Evolutionary conservation across 2,888 invertebrate genomes (phyloP), one percentile per base, ranked within the genome.

Genomic region (Calameuta idolon): DNA sequence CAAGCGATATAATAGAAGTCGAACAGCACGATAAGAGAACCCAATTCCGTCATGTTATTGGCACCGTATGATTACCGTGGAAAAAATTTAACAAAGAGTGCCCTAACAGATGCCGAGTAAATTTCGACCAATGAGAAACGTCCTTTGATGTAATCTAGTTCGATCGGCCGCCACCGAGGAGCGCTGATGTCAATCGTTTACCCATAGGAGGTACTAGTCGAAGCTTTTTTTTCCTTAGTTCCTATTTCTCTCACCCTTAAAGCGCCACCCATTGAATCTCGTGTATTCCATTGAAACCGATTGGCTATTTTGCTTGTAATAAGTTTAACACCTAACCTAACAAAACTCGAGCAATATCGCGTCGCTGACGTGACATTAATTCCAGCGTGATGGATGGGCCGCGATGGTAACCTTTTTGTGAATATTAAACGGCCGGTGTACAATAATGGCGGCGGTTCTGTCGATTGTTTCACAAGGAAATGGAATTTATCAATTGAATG

Each of bases 101-200:
- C 3, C 74, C 75, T 77, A 80, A 80, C 77, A 78, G 82, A 82
- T 80, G 75, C 77, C 77, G 81, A 79, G 78, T 79, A 76, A 76
- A 73, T 76, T 40, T 55, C 77, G 75, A 34, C 81, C 82, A 82
- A 82, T 82, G 74, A 77, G 77, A 75, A 69, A 68, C 34, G 73
- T 77, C 74, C 77, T 69, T 80, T 80, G 75, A 77, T 77, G 80
- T 73, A 55, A 55, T 23, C 2, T 23, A 55, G 55, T 55, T 55
- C 55, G 71, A 31, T 71, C 30, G 71, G 71, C 71, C n/a, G 31
- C 33, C 33, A 23, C 31, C 23, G 71, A 71, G 31, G 33, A 71
- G 71, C 31, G 71, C 12, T 34, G 71, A 71, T 34, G 12, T 33
- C 71, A 34, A 31, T 31, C 15, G 3, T 55, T 71, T 34, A 34